phyloP scores from a whole-genome alignment of 2,113 vertebrate species.

The Coryphaenoides rupestris region DNA sequence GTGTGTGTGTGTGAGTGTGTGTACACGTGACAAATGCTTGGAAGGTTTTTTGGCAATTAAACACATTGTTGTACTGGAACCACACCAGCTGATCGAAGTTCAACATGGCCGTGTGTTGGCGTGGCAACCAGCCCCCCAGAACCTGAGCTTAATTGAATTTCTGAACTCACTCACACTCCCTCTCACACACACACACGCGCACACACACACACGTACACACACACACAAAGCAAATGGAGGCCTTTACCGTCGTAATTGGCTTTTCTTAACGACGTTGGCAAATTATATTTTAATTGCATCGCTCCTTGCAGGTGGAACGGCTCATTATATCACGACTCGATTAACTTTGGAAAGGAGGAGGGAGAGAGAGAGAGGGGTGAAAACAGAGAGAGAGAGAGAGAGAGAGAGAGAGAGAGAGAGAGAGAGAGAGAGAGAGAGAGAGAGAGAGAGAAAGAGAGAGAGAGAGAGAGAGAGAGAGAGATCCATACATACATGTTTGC shows the following conservation, averaged over 20 bases:
- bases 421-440: no score
- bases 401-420: no score
- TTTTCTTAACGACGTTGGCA: slow-evolving; percentile 44
- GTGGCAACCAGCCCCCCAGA: neutral
- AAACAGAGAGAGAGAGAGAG: neutral
- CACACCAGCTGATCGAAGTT: neutral
- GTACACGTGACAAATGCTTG: no score
- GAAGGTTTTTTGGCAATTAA: no score
- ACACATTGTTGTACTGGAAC: neutral
- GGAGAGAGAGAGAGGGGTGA: neutral
- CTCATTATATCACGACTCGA: slow-evolving; percentile 37
- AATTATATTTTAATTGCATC: slow-evolving; percentile 49
- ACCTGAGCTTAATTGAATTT: neutral
- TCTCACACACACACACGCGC: no score
- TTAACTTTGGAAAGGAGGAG: slow-evolving; percentile 16
- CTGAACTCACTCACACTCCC: no score
- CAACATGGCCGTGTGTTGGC: neutral
- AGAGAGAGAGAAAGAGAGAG: no score
- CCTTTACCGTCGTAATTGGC: slow-evolving; percentile 26
- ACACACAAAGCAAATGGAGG: slow-evolving; percentile 11
- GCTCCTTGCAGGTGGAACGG: slow-evolving; percentile 37
- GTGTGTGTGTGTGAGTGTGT: no score
- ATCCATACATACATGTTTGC: no score
- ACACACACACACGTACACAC: neutral
- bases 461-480: no score